phyloP scores from a whole-genome alignment of 2,797 vertebrate genomes.

The Acanthis flammea region DNA sequence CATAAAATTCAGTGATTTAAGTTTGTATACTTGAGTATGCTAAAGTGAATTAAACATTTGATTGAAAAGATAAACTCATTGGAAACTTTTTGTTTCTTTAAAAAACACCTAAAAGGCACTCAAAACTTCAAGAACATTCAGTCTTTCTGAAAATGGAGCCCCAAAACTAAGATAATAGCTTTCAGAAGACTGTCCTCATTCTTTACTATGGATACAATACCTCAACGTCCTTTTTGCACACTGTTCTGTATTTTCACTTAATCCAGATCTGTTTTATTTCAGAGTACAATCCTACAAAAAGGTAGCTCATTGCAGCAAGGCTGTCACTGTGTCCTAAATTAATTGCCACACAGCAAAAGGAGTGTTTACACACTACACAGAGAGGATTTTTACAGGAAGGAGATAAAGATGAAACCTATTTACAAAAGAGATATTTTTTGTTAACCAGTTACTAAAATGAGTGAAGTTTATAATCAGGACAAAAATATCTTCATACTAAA shows the following conservation, averaged over 20 bases:
- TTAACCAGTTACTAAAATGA: not conserved
- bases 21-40: not conserved
- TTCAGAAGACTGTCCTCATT: not conserved
- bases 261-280: not conserved
- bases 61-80: constrained; percentile 4
- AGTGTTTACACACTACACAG: not conserved
- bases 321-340: not conserved
- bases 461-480: not conserved
- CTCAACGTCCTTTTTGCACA: not conserved
- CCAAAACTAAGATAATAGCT: not conserved
- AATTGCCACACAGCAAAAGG: not conserved
- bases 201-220: not conserved
- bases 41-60: not conserved
- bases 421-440: not conserved
- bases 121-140: not conserved
- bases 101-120: not conserved
- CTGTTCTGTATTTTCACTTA: not conserved
- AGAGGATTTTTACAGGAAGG: not conserved
- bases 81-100: not conserved
- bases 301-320: not conserved
- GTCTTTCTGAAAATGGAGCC: not conserved
- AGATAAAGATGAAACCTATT: not conserved
- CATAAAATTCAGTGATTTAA: not conserved
- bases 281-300: not conserved
- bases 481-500: not conserved